Percentiles rank a stretch among this genome's conserved stretches.
These are phyloP conservation scores for Drosophila mimica DNA, from an alignment of 2,888 invertebrate species.

Conservation along the genomic window DNA sequence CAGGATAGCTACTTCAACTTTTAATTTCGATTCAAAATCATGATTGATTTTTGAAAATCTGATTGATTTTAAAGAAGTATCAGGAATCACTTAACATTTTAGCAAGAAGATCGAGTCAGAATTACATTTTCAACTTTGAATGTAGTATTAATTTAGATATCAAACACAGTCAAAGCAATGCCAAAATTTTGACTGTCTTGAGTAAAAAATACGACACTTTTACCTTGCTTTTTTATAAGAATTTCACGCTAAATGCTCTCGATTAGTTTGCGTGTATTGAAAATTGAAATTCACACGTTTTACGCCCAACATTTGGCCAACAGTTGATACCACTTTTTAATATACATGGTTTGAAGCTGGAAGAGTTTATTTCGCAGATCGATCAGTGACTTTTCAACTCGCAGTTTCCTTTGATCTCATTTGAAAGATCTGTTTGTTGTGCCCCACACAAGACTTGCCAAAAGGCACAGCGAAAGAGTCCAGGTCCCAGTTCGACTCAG, in stretches of 20 bases:
- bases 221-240: not conserved
- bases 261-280: not conserved
- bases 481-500: not conserved
- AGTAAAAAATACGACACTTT: not conserved
- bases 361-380: slow-evolving; percentile 24
- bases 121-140: not conserved
- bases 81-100: not conserved
- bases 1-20: not conserved
- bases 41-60: not conserved
- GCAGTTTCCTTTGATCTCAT: slow-evolving; percentile 42
- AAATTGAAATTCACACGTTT: not conserved
- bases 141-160: not conserved
- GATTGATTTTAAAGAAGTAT: not conserved
- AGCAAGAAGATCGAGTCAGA: not conserved
- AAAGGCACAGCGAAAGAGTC: slow-evolving; percentile 4
- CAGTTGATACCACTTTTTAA: not conserved
- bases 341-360: not conserved
- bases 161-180: not conserved
- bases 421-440: slow-evolving; percentile 40
- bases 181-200: not conserved
- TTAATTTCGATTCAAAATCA: not conserved
- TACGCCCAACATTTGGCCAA: not conserved
- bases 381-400: slow-evolving; percentile 40
- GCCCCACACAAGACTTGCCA: slow-evolving; percentile 59
- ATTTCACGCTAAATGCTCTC: not conserved